A percentile compares a stretch with the other conserved stretches of the same genome.
Evolutionary conservation across 2,113 vertebrate species (phyloP).

Genomic region (Emberiza fucata): DNA sequence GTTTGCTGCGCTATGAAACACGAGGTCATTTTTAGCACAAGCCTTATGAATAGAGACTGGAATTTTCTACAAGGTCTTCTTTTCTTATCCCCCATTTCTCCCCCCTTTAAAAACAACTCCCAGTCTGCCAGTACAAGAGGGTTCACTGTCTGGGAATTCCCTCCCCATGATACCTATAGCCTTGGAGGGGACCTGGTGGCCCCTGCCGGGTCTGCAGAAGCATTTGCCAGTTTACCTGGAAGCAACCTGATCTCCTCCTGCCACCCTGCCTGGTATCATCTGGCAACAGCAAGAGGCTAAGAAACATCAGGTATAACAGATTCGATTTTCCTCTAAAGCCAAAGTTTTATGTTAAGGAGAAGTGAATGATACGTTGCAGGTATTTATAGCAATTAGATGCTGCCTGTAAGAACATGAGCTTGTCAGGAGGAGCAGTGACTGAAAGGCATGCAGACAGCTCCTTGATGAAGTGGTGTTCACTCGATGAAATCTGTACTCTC

Average conservation of each 20-base stretch:
- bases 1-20: constrained; percentile 15
- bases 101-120: neutral
- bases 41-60: constrained; percentile 38
- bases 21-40: constrained; percentile 51
- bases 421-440: neutral
- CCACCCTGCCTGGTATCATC: neutral
- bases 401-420: constrained; percentile 6
- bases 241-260: constrained; percentile 23
- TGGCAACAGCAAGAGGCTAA: neutral
- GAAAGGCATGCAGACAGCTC: neutral
- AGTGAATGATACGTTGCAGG: neutral
- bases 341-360: constrained; percentile 22
- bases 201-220: neutral
- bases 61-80: constrained; percentile 54
- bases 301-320: constrained; percentile 1
- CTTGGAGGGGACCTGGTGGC: neutral
- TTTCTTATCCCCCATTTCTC: constrained; percentile 38
- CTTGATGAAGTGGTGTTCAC: neutral
- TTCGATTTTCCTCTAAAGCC: neutral
- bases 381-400: constrained; percentile 12
- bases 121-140: neutral
- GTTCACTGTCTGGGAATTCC: constrained; percentile 32
- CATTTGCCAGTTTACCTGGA: constrained; percentile 14
- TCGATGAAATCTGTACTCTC: neutral
- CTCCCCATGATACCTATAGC: constrained; percentile 17